A percentile compares a stretch with the other conserved stretches of the same genome.
These are phyloP conservation scores for Carlito syrichta DNA, from an alignment of 2,113 vertebrate genomes.

Conservation along the genomic window DNA sequence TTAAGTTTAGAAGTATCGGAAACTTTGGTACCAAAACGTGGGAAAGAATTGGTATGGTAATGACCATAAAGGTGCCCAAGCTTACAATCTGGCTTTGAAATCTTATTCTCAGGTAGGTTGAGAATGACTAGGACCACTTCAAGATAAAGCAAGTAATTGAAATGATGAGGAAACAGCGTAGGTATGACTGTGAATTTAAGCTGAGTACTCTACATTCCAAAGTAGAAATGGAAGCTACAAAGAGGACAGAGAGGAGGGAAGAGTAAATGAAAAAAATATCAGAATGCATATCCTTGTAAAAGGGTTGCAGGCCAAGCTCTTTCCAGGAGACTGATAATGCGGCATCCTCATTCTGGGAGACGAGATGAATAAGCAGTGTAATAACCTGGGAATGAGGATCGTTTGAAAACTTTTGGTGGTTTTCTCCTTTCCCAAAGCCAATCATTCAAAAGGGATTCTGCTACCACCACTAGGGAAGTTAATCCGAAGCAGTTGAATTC, in stretches of 20 bases:
- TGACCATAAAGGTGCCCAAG: not conserved
- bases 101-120: not conserved
- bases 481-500: not conserved
- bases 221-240: not conserved
- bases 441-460: not conserved
- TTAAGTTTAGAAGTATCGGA: not conserved
- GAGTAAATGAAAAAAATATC: not conserved
- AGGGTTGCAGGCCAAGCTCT: not conserved
- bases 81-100: not conserved
- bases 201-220: fast-evolving
- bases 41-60: not conserved
- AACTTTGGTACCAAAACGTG: not conserved
- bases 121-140: not conserved
- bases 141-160: not conserved
- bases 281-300: not conserved
- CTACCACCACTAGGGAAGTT: not conserved
- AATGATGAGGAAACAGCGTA: not conserved
- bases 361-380: not conserved
- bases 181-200: not conserved
- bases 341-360: not conserved
- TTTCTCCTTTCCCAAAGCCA: not conserved
- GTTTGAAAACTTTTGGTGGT: fast-evolving
- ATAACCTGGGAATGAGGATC: not conserved
- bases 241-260: not conserved
- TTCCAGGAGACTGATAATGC: not conserved